Evolutionary conservation across 2,888 invertebrate species (phyloP), one percentile per base, ranked within the genome.

Genomic region (Zaprionus obscuricornis): DNA sequence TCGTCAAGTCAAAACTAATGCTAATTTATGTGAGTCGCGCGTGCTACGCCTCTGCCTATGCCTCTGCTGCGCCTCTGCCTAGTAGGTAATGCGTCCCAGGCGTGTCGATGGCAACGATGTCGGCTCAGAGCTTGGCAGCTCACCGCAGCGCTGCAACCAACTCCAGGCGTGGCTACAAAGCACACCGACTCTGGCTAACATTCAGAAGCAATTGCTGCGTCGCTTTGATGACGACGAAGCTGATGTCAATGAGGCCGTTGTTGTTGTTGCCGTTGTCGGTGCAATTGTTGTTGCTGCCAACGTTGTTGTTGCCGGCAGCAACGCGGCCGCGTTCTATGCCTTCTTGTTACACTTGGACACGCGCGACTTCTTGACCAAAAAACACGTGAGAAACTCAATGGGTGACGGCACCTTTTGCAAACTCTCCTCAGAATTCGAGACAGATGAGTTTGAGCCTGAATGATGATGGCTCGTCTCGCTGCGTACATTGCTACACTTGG

Each of bases 351-450:
- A 59, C 56, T 87, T 87, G 36, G 86, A 71, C 13, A 74, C 68
- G 34, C 89, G 88, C 13, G 89, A 85, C 68, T 88, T 89, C 72
- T 89, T 89, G 1, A 89, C 72, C 31, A 89, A 78, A 52, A 89
- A 89, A 63, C 89, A 89, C 14, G 89, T 89, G 59, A 89, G 83
- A 54, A 89, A 89, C 74, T 89, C 89, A 31, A 89, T 89, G 29
- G 89, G 89, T 46, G 89, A 88, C 20, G 89, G 82, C 50, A 86
- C 85, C 76, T 89, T 89, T 37, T 87, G 89, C 14, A 89, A 74
- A 59, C 89, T 89, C 72, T 89, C 89, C 69, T 89, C 89, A n/a
- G 89, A 89, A 22, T 88, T 88, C 22, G 88, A 88, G 51, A 74
- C 63, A 33, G 75, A 62, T 43, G n/a, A n/a, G n/a, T n/a, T n/a